These are phyloP conservation scores for Digitonthophagus gazella DNA, from an alignment of 2,888 invertebrate species.

Conservation along the genomic window DNA sequence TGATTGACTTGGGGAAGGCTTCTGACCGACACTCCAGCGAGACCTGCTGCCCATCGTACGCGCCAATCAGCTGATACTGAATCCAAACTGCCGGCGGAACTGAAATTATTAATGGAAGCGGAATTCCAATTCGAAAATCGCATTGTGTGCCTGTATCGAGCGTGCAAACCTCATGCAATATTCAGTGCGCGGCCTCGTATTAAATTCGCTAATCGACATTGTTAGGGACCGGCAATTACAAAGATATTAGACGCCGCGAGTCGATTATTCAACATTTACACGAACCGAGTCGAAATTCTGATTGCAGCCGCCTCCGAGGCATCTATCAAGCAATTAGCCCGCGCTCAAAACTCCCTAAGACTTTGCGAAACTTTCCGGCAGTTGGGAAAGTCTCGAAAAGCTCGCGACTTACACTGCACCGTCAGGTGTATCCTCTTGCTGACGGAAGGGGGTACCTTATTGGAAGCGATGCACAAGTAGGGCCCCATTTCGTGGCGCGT, in stretches of 20 bases:
- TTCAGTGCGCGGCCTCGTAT: conserved; percentile 3
- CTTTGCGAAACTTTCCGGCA: background rate
- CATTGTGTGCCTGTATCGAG: background rate
- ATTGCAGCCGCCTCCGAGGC: background rate
- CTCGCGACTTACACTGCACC: conserved; percentile 66
- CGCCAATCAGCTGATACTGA: conserved; percentile 65
- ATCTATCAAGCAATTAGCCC: background rate
- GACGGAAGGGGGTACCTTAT: conserved; percentile 83
- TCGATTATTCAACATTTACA: background rate
- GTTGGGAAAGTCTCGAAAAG: background rate
- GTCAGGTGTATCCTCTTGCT: conserved; percentile 85
- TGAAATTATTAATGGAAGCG: conserved; percentile 42
- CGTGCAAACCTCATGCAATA: conserved; percentile 10
- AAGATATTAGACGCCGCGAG: background rate
- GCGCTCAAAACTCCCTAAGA: background rate
- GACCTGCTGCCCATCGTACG: conserved; percentile 60
- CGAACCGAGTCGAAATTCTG: background rate
- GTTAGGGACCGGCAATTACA: background rate
- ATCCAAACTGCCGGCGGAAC: conserved; percentile 70
- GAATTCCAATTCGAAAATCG: background rate
- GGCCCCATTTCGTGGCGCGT: conserved; percentile 78
- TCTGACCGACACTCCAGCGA: conserved; percentile 67
- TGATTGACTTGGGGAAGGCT: conserved; percentile 66
- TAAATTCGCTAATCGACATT: conserved; percentile 6
- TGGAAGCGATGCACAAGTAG: conserved; percentile 78